Conservation (phyloP, 1,140 invertebrate genomes). For the Micrasema minimum region DNA sequence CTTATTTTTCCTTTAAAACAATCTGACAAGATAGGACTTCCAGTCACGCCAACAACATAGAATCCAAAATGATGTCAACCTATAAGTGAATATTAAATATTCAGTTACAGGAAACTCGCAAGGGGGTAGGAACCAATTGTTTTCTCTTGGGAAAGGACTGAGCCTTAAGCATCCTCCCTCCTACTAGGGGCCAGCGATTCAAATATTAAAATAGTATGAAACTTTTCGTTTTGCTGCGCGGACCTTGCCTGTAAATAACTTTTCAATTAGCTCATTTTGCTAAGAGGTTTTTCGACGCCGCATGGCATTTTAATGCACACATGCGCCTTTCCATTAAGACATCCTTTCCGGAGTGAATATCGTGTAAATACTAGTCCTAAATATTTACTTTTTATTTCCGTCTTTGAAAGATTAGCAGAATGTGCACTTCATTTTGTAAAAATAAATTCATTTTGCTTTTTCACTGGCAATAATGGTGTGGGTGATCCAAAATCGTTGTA, state of each 20-base stretch:
- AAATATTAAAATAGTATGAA: conserved; percentile 51
- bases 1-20: conserved; percentile 47
- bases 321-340: conserved; percentile 48
- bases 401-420: no score
- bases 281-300: conserved; percentile 53
- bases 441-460: no score
- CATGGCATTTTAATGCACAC: conserved; percentile 53
- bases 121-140: conserved; percentile 35
- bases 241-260: conserved; percentile 53
- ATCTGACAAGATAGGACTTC: conserved; percentile 50
- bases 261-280: conserved; percentile 54
- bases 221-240: conserved; percentile 46
- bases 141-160: conserved; percentile 34
- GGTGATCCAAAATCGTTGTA: no score
- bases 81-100: conserved; percentile 54
- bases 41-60: conserved; percentile 51
- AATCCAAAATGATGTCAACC: conserved; percentile 53
- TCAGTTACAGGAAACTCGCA: conserved; percentile 38
- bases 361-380: conserved; percentile 39
- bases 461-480: no score
- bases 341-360: conserved; percentile 51
- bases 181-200: conserved; percentile 40
- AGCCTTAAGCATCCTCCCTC: conserved; percentile 37
- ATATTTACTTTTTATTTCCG: conserved; percentile 15
- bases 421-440: no score